Base-by-base conservation (phyloP, 2,888 invertebrate species). In the Apamea sordens region DNA sequence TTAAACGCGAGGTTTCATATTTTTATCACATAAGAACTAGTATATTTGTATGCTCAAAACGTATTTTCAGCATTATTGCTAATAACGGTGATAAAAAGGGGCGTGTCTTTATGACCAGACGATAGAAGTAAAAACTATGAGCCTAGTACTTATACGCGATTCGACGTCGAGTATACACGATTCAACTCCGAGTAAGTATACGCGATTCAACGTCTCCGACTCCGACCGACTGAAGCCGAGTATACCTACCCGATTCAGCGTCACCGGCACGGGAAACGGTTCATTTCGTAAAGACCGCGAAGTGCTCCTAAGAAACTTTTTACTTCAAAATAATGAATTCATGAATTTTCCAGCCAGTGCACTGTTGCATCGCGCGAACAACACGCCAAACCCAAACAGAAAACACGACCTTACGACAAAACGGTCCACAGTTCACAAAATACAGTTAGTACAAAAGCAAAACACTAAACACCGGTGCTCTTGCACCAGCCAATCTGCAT, bases 401-500 rank as follows among this genome's bases (percentile, higher is more conserved):
- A 73, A 82, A 79, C 63, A 79, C n/a, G 36, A 69, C 61, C 74
- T 73, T 13, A 72, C 67, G 13, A 24, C 63, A 74, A 44, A 83
- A 76, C 32, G 59, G 70, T 72, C 80, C 67, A 44, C 59, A 53
- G 32, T 59, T 28, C 47, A 28, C 65, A 47, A 79, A 75, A 76
- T 83, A 47, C 18, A 72, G 73, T 83, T 61, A 61, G 28, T 21
- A 44, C 77, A 82, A 81, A 84, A 13, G 59, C 78, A 71, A 71
- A 85, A 84, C 13, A 85, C 44, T 72, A 76, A 86, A 86, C 83
- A 75, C 24, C 21, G 21, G 75, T 83, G 86, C 82, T 84, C 86
- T 83, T 86, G 85, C 74, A 84, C 61, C 74, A 56, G 50, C 68
- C 69, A 85, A 85, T 86, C 67, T 77, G 86, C 86, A 79, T 89